Evolutionary conservation across 2,797 vertebrate species (phyloP).

Genomic region (Tapirus indicus): DNA sequence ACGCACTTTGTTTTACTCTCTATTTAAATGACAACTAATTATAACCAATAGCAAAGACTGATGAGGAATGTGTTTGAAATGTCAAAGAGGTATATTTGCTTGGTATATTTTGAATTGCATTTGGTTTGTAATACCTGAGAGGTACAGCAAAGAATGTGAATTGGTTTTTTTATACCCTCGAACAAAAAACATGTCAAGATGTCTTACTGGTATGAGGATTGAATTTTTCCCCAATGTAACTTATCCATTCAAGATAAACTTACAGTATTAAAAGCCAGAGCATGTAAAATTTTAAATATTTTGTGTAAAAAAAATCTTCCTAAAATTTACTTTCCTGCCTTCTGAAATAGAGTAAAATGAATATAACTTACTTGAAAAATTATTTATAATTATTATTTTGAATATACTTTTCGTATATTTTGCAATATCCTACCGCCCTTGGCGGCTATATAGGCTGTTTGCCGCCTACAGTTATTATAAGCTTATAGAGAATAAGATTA

Average conservation of each 20-base stretch:
- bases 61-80: not conserved
- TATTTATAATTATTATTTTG: slow-evolving; percentile 24
- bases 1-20: slow-evolving; percentile 3
- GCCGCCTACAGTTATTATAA: not conserved
- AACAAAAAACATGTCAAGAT: not conserved
- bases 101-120: slow-evolving; percentile 2
- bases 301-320: not conserved
- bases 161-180: not conserved
- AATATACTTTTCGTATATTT: not conserved
- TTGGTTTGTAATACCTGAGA: slow-evolving; percentile 40
- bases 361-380: not conserved
- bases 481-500: not conserved
- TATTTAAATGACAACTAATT: not conserved
- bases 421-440: not conserved
- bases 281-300: slow-evolving; percentile 53
- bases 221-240: not conserved
- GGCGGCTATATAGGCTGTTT: not conserved
- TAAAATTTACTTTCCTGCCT: not conserved
- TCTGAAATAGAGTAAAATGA: slow-evolving; percentile 4
- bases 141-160: slow-evolving; percentile 12
- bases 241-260: not conserved
- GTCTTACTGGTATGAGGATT: not conserved
- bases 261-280: not conserved
- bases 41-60: not conserved
- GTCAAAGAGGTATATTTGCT: not conserved